These are phyloP conservation scores for Neodiprion lecontei DNA, from an alignment of 1,140 invertebrate genomes.

Conservation along the genomic window DNA sequence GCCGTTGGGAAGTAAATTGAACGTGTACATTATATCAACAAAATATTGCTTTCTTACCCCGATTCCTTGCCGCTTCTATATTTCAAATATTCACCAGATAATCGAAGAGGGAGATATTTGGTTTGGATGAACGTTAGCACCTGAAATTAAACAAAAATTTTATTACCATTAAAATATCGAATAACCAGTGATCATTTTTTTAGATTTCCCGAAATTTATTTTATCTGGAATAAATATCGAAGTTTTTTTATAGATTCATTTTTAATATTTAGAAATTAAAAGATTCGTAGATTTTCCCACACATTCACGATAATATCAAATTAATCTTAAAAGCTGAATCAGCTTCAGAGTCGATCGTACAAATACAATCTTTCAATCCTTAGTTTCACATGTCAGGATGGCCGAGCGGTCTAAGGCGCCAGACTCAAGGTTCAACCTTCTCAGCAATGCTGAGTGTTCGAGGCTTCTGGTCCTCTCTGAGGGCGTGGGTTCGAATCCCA, in stretches of 20 bases:
- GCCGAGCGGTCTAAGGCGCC: slow-evolving; percentile 70
- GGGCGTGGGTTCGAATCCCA: slow-evolving; percentile 89
- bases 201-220: no score
- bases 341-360: no score
- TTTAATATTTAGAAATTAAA: no score
- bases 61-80: neutral
- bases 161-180: neutral
- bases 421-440: slow-evolving; percentile 70
- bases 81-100: neutral
- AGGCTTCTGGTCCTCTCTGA: slow-evolving; percentile 80
- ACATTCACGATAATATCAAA: no score
- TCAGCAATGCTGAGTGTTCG: slow-evolving; percentile 52
- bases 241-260: no score
- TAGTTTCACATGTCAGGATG: slow-evolving; percentile 62
- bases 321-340: no score
- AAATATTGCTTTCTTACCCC: neutral
- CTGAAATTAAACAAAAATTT: neutral
- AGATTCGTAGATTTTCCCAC: no score
- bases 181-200: no score
- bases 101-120: neutral
- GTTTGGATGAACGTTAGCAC: neutral
- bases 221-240: no score
- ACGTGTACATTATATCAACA: neutral
- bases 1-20: neutral
- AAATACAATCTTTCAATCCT: neutral